These are phyloP conservation scores for Montipora capitata DNA, from an alignment of 92 coral and sea anemone species.

Conservation along the genomic window DNA sequence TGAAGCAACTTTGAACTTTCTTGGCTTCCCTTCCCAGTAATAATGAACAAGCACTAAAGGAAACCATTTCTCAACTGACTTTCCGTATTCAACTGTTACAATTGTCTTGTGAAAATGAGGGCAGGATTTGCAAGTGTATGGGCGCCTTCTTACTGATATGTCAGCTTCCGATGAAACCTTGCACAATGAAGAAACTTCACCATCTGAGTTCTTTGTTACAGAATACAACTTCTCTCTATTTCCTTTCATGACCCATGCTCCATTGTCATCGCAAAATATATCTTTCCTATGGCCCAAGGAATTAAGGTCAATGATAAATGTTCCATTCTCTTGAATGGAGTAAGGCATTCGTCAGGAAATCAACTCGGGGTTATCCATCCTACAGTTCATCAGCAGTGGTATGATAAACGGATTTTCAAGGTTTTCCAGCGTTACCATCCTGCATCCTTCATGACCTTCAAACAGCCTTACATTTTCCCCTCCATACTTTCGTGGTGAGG, in stretches of 20 bases:
- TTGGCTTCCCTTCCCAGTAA: constrained; percentile 55
- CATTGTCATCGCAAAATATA: constrained; percentile 66
- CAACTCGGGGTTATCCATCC: constrained; percentile 58
- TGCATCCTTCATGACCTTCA: too few relatives aligned
- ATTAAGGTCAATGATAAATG: constrained; percentile 46
- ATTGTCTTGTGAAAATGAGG: constrained; percentile 56
- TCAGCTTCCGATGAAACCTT: constrained; percentile 50
- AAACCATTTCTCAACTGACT: constrained; percentile 48
- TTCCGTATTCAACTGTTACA: constrained; percentile 59
- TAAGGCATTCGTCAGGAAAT: constrained; percentile 47
- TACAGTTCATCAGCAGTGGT: constrained; percentile 63
- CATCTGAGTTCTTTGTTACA: constrained; percentile 46
- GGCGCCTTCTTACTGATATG: constrained; percentile 57
- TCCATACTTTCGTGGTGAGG: too few relatives aligned
- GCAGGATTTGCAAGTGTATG: constrained; percentile 57
- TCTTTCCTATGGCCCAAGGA: constrained; percentile 52
- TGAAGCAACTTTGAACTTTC: constrained; percentile 49
- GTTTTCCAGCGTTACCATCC: constrained; percentile 36
- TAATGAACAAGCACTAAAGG: constrained; percentile 54
- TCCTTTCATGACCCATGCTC: constrained; percentile 56
- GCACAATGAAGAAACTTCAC: constrained; percentile 42
- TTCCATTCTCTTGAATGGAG: constrained; percentile 43
- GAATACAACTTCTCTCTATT: constrained; percentile 41
- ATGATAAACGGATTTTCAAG: constrained; percentile 60
- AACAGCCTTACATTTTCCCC: too few relatives aligned